Evolutionary conservation across 2,888 invertebrate genomes (phyloP), one percentile per base, ranked within the genome.

Genomic region (Cryptocephalus moraei): DNA sequence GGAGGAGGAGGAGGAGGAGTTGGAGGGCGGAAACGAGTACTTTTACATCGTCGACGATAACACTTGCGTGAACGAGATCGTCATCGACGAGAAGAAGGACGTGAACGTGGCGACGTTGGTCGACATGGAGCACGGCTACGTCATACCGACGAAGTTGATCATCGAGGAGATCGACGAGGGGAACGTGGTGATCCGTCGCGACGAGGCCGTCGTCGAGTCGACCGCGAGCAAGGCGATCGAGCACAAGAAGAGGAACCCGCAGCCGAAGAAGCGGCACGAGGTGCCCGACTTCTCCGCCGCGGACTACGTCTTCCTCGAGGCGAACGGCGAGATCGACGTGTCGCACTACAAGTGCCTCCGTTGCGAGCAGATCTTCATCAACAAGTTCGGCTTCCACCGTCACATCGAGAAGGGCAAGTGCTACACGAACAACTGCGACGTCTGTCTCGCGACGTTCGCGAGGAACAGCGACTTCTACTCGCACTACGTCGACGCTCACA

Each of bases 341-440:
- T 55, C 60, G 1, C 69, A 69, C 52, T 70, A 61, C 49, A 69
- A 69, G 51, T 70, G 70, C 53, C 51, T 67, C 46, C 58, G 69
- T 8, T 70, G 70, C 53, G 69, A 70, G 50, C 70, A 70, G 45
- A 51, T 70, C 41, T 70, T 70, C 51, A 70, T 70, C 36, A 70
- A 62, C 50, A 69, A 69, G 52, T 67, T 68, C 47, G 66, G 62
- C 4, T 70, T 70, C 54, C 68, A 64, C 51, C 56, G 69, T 14
- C 70, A 70, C 49, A 66, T 70, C 4, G 70, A 70, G 46, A 70
- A 70, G 47, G 70, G 70, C 4, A 69, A 70, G 55, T 70, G 70
- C 51, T 70, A 62, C 53, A 63, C 69, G 9, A 70, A 70, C 50
- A 68, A 65, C 52, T 70, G 70, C 53, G 70, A 70, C 49, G 66